Conservation (phyloP, 1,140 invertebrate genomes). For the Sycophila sp. region DNA sequence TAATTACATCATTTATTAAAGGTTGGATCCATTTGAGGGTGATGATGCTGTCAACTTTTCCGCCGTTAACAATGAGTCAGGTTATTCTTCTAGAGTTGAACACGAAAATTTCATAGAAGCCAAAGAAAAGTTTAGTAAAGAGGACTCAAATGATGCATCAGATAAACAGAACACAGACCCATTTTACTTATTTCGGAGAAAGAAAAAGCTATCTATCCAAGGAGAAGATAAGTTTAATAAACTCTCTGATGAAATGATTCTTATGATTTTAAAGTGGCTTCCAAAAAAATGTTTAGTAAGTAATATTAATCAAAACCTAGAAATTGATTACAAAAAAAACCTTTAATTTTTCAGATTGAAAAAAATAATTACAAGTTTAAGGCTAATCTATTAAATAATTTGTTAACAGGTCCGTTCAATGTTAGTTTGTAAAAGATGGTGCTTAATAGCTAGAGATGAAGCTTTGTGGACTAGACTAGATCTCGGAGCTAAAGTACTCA, state of each 20-base stretch:
- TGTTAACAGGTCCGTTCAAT: slow-evolving; percentile 56
- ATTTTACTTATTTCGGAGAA: slow-evolving; percentile 57
- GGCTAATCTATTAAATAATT: neutral
- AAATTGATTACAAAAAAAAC: slow-evolving; percentile 14
- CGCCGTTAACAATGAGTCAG: slow-evolving; percentile 50
- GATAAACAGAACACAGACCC: slow-evolving; percentile 52
- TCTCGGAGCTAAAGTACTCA: slow-evolving; percentile 75
- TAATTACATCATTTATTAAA: slow-evolving; percentile 30
- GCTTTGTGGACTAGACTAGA: slow-evolving; percentile 86
- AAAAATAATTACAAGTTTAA: neutral
- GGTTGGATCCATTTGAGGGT: slow-evolving; percentile 45
- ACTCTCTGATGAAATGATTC: slow-evolving; percentile 84
- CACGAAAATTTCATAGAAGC: slow-evolving; percentile 47
- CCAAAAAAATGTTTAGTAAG: slow-evolving; percentile 79
- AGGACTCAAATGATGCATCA: slow-evolving; percentile 41
- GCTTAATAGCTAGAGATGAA: slow-evolving; percentile 81
- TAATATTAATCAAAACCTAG: slow-evolving; percentile 14
- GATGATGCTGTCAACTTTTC: slow-evolving; percentile 45
- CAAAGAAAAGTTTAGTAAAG: slow-evolving; percentile 50
- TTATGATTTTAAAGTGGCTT: slow-evolving; percentile 84
- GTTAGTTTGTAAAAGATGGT: slow-evolving; percentile 73
- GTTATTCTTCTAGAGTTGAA: slow-evolving; percentile 52
- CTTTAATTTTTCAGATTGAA: slow-evolving; percentile 3
- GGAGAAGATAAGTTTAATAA: slow-evolving; percentile 71
- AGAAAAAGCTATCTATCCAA: slow-evolving; percentile 50